phyloP scores from a whole-genome alignment of 1,140 invertebrate species.

The Drosophila insularis region DNA sequence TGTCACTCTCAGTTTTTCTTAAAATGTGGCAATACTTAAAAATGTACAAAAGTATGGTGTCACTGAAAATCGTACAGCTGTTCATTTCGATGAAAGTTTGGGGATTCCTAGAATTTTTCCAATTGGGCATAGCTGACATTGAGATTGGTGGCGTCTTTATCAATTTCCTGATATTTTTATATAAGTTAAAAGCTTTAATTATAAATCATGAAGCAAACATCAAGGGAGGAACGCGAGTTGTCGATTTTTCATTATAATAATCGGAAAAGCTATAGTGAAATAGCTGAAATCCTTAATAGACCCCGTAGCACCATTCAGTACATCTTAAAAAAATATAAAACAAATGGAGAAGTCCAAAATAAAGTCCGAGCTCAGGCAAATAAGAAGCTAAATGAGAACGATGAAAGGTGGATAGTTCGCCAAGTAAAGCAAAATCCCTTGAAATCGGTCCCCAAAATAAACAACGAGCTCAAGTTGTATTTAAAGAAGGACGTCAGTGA shows the following conservation, averaged over 20 bases:
- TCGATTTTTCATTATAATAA: not conserved
- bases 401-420: not conserved
- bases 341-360: not conserved
- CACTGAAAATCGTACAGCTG: not conserved
- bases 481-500: not conserved
- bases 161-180: not conserved
- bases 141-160: not conserved
- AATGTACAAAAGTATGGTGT: slow-evolving; percentile 1
- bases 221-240: not conserved
- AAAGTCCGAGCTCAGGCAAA: not conserved
- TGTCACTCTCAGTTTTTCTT: not conserved
- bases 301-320: not conserved
- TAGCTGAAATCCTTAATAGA: not conserved
- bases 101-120: not conserved
- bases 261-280: not conserved
- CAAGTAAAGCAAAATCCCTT: not conserved
- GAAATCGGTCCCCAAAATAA: not conserved
- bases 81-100: not conserved
- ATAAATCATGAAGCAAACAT: not conserved
- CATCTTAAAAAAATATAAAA: not conserved
- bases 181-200: not conserved
- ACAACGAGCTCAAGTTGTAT: not conserved
- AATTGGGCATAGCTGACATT: not conserved
- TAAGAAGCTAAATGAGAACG: not conserved
- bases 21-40: not conserved